Evolutionary conservation across 2,888 invertebrate genomes (phyloP).

Genomic region (Reticulitermes lucifugus): DNA sequence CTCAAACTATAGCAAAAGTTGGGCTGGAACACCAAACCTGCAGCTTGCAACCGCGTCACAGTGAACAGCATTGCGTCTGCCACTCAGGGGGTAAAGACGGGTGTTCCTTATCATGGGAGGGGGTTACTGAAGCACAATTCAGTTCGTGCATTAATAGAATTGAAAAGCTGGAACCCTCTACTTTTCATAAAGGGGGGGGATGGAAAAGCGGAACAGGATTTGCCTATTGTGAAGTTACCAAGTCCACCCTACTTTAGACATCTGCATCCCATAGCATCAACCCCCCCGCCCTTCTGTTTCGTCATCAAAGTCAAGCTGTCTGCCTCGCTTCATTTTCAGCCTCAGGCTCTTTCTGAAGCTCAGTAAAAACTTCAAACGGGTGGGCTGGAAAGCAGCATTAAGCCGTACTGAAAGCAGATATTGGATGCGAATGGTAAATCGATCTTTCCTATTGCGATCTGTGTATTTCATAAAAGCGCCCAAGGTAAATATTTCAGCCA

Average conservation of each 20-base stretch:
- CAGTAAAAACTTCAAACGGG: slow-evolving; percentile 6
- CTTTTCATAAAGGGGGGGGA: slow-evolving; percentile 7
- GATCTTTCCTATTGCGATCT: neutral
- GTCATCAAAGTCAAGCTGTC: slow-evolving; percentile 17
- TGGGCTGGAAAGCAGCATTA: neutral
- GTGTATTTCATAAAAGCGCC: neutral
- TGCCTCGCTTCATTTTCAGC: neutral
- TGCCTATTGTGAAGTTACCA: neutral
- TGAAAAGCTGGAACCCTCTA: slow-evolving; percentile 15
- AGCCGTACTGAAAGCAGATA: neutral
- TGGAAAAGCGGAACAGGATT: neutral
- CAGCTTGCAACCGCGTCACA: neutral
- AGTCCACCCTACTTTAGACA: neutral
- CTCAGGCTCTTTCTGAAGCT: neutral
- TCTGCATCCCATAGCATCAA: slow-evolving; percentile 3
- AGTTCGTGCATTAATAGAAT: slow-evolving; percentile 8
- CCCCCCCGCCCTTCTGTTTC: neutral
- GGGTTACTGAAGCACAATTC: neutral
- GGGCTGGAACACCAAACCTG: neutral
- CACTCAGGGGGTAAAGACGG: neutral
- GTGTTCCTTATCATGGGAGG: neutral
- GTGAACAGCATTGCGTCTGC: neutral
- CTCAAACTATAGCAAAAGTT: neutral
- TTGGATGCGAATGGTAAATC: neutral
- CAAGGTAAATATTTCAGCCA: neutral